Conservation (phyloP, 2,797 vertebrate species). For the Fundulus diaphanus region DNA sequence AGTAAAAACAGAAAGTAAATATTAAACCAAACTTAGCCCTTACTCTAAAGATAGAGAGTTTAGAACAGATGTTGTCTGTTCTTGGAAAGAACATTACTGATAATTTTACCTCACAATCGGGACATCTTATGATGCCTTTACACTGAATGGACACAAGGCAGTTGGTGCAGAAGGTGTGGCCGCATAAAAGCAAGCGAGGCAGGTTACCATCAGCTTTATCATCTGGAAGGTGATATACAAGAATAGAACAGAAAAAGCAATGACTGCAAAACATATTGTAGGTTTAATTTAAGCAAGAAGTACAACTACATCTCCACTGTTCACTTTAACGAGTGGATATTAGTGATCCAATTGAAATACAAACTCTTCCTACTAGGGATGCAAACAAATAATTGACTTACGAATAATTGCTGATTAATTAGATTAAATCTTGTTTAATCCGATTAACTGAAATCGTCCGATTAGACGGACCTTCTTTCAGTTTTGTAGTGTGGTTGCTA, state of each 20-base stretch:
- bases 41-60: background rate
- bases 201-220: conserved; percentile 62
- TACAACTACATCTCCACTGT: background rate
- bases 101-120: conserved; percentile 74
- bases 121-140: conserved; percentile 63
- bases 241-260: background rate
- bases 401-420: too few relatives aligned
- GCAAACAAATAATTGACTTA: too few relatives aligned
- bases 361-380: too few relatives aligned
- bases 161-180: conserved; percentile 76
- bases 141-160: conserved; percentile 70
- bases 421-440: too few relatives aligned
- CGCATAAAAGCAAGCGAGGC: conserved; percentile 72
- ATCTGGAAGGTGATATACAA: conserved; percentile 48
- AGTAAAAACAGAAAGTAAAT: background rate
- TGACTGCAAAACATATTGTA: background rate
- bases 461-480: too few relatives aligned
- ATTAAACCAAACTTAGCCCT: too few relatives aligned
- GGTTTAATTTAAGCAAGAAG: background rate
- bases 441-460: too few relatives aligned
- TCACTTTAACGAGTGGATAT: background rate
- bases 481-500: too few relatives aligned
- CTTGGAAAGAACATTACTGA: background rate
- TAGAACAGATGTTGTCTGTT: too few relatives aligned
- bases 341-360: background rate